Conservation (phyloP, 2,113 vertebrate species). For the Corapipo altera region DNA sequence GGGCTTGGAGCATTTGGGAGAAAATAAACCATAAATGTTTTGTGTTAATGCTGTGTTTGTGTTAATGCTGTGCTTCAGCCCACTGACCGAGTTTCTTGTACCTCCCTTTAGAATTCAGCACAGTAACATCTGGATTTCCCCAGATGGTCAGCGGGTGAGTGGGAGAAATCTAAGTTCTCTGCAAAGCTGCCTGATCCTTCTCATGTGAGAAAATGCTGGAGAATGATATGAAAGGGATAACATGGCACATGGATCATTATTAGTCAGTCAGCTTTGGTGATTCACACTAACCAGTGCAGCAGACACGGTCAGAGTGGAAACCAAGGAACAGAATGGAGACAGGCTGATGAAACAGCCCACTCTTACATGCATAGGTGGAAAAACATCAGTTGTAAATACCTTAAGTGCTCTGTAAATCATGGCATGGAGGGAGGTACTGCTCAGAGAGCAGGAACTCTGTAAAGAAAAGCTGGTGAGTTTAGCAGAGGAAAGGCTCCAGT, state of each 20-base stretch:
- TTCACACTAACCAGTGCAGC: background rate
- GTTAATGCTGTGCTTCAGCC: background rate
- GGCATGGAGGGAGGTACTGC: background rate
- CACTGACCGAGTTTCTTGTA: background rate
- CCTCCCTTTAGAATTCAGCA: background rate
- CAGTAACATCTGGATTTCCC: background rate
- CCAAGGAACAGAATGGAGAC: background rate
- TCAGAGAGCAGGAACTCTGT: background rate
- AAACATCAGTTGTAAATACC: background rate
- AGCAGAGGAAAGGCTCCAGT: background rate
- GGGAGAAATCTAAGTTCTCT: background rate
- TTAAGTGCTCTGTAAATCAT: slow-evolving; percentile 10
- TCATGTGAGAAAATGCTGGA: background rate
- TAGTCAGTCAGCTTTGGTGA: slow-evolving; percentile 20
- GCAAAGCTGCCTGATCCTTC: background rate
- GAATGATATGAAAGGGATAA: background rate
- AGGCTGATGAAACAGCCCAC: background rate
- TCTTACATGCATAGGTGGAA: background rate
- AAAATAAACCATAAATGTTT: background rate
- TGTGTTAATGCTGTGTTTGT: background rate
- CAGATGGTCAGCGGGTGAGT: background rate
- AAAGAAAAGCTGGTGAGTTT: background rate
- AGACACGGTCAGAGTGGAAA: background rate
- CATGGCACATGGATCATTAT: background rate
- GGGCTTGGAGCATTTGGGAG: background rate